Percentiles rank a stretch among this genome's conserved stretches.
Conservation (phyloP, 2,888 invertebrate genomes). For the Drosophila gaucha region DNA sequence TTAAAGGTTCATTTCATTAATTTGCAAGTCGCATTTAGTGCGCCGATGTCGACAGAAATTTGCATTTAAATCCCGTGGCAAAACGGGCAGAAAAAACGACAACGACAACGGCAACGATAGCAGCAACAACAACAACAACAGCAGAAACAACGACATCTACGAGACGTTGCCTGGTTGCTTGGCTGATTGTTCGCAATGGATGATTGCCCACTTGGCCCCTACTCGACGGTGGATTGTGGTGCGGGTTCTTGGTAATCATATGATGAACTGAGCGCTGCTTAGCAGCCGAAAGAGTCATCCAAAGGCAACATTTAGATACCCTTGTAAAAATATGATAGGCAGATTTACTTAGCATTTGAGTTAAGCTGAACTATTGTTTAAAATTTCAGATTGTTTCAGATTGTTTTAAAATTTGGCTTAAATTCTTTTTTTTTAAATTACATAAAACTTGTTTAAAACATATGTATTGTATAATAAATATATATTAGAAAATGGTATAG, state of each 20-base stretch:
- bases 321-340: neutral
- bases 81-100: constrained; percentile 74
- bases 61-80: constrained; percentile 78
- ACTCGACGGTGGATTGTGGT: neutral
- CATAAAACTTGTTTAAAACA: no score
- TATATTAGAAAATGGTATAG: no score
- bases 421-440: no score
- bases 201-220: constrained; percentile 33
- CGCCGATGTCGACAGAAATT: constrained; percentile 76
- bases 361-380: no score
- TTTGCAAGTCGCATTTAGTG: constrained; percentile 81
- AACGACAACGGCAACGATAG: constrained; percentile 14
- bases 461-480: no score
- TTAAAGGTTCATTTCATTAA: constrained; percentile 81
- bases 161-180: constrained; percentile 20
- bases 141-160: neutral
- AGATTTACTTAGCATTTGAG: no score
- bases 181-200: constrained; percentile 22
- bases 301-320: constrained; percentile 25
- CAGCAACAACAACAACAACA: constrained; percentile 3
- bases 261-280: constrained; percentile 64
- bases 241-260: constrained; percentile 33
- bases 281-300: constrained; percentile 33
- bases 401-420: no score
- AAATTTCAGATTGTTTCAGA: no score